These are phyloP conservation scores for Geodia barretti DNA, from an alignment of 37 sponge, comb jelly and placozoan species.

Conservation along the genomic window DNA sequence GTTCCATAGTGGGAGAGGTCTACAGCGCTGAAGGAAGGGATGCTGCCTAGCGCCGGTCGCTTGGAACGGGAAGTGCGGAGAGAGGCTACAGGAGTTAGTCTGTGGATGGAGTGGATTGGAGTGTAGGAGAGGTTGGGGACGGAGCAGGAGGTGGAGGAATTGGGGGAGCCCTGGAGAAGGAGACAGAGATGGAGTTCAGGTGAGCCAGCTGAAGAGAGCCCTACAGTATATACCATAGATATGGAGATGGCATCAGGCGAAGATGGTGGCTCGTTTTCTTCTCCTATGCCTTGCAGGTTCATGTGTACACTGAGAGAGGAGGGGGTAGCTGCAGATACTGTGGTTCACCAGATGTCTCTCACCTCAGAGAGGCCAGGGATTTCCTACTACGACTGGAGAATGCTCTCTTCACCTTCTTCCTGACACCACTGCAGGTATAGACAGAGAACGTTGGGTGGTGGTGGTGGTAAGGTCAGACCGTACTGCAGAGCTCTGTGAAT, in stretches of 20 bases:
- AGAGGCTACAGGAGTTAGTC: conserved; percentile 43
- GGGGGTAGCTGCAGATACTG: background rate
- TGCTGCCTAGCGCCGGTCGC: conserved; percentile 48
- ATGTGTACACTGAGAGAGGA: conserved; percentile 1
- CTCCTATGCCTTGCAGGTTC: conserved; percentile 40
- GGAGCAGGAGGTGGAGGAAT: conserved; percentile 16
- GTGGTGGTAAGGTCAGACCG: no score
- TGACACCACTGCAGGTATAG: conserved; percentile 54
- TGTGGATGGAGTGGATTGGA: background rate
- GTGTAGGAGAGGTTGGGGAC: conserved; percentile 27
- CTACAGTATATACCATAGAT: background rate
- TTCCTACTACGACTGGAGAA: conserved; percentile 43
- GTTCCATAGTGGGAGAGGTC: conserved; percentile 45
- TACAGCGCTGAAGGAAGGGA: conserved; percentile 52
- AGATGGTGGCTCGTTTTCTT: conserved; percentile 39
- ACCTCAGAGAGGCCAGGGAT: conserved; percentile 41
- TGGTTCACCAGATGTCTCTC: background rate
- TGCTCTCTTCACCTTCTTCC: conserved; percentile 64
- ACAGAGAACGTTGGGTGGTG: background rate
- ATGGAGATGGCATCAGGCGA: background rate
- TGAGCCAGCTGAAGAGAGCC: background rate
- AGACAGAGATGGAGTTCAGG: background rate
- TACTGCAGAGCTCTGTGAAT: conserved; percentile 59
- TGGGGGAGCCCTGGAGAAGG: conserved; percentile 9
- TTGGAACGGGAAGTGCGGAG: conserved; percentile 57